Base-by-base conservation (phyloP, 2,113 vertebrate species). In the Cynocephalus volans region DNA sequence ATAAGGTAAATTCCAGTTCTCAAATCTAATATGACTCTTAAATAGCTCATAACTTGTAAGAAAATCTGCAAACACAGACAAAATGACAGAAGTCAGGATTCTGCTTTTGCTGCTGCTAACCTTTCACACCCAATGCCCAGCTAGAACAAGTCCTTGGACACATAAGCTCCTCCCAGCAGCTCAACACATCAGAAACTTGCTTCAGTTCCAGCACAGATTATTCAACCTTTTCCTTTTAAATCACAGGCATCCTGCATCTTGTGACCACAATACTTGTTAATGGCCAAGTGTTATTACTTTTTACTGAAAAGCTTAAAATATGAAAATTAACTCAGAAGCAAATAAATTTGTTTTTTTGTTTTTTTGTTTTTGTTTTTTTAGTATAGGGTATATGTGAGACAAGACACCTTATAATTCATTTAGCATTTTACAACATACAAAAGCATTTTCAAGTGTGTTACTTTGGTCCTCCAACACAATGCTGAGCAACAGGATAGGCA, bases 271-370 rank as follows among this genome's bases (percentile, higher is more conserved):
- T 14, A 73, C 73, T 50, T 58, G 65, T 33, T 58, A 48, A 73
- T 75, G 48, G 91, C 26, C 79, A 54, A 84, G 28, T 26, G 54
- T 79, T 70, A 31, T 26, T 70, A 52, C 36, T 91, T 60, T 73
- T 50, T 75, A 58, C 1, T 67, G 23, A 65, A 36, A 87, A 84
- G 31, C 81, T 80, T 86, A 90, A 90, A 96, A 86, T 17, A 28
- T 21, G 48, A 94, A 94, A 86, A 87, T 54, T 64, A 86, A 69
- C 50, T 87, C 85, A 52, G 80, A 90, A 26, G 65, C 50, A 67
- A 79, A 80, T 19, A 80, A 14, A 75, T 28, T 50, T 36, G 31
- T 56, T 72, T 50, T 36, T 58, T 62, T 79, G 56, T 41, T 41
- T 41, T 3, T n/a, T n/a, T n/a, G n/a, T 50, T 36, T 58, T 62